A percentile compares a stretch with the other conserved stretches of the same genome.
These are phyloP conservation scores for Arctocebus calabarensis DNA, from an alignment of 2,797 vertebrate genomes.

Conservation along the genomic window DNA sequence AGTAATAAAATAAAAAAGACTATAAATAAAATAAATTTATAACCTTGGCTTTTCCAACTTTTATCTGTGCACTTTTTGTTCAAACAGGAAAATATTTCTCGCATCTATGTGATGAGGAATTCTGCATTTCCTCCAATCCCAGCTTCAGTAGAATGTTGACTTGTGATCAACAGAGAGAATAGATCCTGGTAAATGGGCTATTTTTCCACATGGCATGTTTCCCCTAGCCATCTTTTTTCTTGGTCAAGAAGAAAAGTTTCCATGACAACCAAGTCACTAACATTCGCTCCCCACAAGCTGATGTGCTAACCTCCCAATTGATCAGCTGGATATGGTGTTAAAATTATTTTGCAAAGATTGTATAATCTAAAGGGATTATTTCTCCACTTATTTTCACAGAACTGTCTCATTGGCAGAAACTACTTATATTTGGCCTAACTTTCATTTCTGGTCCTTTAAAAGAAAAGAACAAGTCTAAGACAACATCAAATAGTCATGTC, in stretches of 20 bases:
- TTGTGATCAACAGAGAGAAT: slow-evolving; percentile 60
- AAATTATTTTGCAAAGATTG: slow-evolving; percentile 60
- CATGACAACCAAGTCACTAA: slow-evolving; percentile 71
- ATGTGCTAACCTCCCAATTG: slow-evolving; percentile 57
- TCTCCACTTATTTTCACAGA: slow-evolving; percentile 67
- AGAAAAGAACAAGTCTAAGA: slow-evolving; percentile 1
- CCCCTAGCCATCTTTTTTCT: slow-evolving; percentile 62
- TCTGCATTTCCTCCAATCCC: slow-evolving; percentile 1
- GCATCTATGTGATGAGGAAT: background rate
- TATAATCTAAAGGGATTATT: slow-evolving; percentile 71
- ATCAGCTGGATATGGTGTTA: slow-evolving; percentile 60
- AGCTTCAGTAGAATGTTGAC: slow-evolving; percentile 23
- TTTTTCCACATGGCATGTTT: slow-evolving; percentile 69
- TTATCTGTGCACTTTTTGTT: slow-evolving; percentile 20
- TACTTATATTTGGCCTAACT: slow-evolving; percentile 10
- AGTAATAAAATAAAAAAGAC: slow-evolving; percentile 7
- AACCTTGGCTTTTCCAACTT: slow-evolving; percentile 46
- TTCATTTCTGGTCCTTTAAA: slow-evolving; percentile 44
- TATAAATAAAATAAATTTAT: slow-evolving; percentile 63
- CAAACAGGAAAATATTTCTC: background rate
- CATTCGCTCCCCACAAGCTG: slow-evolving; percentile 54
- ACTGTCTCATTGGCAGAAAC: slow-evolving; percentile 9
- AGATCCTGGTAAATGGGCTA: slow-evolving; percentile 68
- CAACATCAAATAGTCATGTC: background rate
- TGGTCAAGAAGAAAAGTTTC: slow-evolving; percentile 70